These are phyloP conservation scores for Stenichneumon culpator DNA, from an alignment of 2,888 invertebrate genomes.

Conservation along the genomic window DNA sequence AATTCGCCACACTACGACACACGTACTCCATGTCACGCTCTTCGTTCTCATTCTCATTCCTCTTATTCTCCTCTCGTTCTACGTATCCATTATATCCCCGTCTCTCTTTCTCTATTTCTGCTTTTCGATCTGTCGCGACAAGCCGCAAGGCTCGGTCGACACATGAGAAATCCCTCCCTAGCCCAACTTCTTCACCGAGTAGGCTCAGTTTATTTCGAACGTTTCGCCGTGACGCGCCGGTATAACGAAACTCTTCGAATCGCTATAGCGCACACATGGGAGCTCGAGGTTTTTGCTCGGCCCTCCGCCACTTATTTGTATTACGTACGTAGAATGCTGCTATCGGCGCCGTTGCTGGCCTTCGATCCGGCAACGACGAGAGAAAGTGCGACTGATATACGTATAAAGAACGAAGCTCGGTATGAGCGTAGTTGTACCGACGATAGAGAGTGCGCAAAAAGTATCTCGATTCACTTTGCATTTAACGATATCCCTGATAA, in stretches of 20 bases:
- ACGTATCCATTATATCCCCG: conserved; percentile 65
- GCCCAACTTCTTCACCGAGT: conserved; percentile 62
- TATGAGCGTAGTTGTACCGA: neutral
- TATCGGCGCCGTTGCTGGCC: conserved; percentile 7
- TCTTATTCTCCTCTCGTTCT: conserved; percentile 16
- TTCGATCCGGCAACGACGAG: conserved; percentile 28
- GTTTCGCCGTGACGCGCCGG: conserved; percentile 64
- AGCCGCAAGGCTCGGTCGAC: conserved; percentile 16
- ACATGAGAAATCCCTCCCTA: conserved; percentile 29
- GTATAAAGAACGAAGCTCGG: conserved; percentile 13
- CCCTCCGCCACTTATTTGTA: conserved; percentile 38
- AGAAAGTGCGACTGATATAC: conserved; percentile 46
- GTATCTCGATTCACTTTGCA: neutral
- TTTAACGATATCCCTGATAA: no score
- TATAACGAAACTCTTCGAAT: conserved; percentile 57
- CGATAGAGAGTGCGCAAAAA: neutral
- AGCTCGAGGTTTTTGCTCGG: conserved; percentile 23
- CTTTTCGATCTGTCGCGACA: conserved; percentile 61
- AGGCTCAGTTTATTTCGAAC: conserved; percentile 73
- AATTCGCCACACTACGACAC: conserved; percentile 35
- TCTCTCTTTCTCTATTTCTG: conserved; percentile 68
- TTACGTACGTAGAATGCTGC: conserved; percentile 1
- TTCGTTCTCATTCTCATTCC: conserved; percentile 6
- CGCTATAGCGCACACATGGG: conserved; percentile 32
- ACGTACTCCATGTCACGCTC: conserved; percentile 9